A percentile compares a stretch with the other conserved stretches of the same genome.
phyloP scores from a whole-genome alignment of 2,888 invertebrate genomes.

The Crocallis elinguaria region DNA sequence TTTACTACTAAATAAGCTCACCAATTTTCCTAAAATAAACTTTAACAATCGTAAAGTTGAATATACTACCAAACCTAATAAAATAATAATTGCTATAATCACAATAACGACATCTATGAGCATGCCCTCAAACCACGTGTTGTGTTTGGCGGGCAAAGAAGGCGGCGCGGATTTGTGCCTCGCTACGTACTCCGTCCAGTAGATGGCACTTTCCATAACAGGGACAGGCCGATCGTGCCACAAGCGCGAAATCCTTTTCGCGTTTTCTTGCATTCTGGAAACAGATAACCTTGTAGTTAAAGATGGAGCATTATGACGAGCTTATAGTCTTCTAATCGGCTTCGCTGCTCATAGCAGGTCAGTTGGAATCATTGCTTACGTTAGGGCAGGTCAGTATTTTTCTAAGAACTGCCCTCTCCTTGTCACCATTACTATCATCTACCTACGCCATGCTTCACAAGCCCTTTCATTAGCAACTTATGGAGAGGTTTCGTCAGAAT shows the following conservation, averaged over 20 bases:
- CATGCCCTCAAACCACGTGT: slow-evolving; percentile 53
- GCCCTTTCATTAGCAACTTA: too few species aligned
- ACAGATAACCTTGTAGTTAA: neutral
- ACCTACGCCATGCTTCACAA: too few species aligned
- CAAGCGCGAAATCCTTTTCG: slow-evolving; percentile 72
- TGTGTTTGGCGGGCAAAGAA: slow-evolving; percentile 51
- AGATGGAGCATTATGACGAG: too few species aligned
- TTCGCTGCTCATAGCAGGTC: too few species aligned
- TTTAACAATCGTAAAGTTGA: slow-evolving; percentile 42
- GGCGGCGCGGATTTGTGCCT: slow-evolving; percentile 69
- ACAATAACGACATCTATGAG: slow-evolving; percentile 65
- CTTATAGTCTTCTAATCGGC: too few species aligned
- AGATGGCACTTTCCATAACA: slow-evolving; percentile 85
- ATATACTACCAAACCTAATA: slow-evolving; percentile 41
- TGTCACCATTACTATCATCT: too few species aligned
- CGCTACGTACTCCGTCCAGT: slow-evolving; percentile 87
- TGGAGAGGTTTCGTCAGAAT: too few species aligned
- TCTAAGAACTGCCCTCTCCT: too few species aligned
- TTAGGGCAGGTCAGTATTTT: too few species aligned
- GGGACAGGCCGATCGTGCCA: slow-evolving; percentile 84
- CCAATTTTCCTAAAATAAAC: slow-evolving; percentile 34
- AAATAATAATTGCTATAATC: slow-evolving; percentile 42
- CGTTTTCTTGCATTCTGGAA: slow-evolving; percentile 69
- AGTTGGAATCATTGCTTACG: too few species aligned
- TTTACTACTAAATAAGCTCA: slow-evolving; percentile 31